phyloP scores from a whole-genome alignment of 1,140 invertebrate genomes.

The Polypedilum pembai region DNA sequence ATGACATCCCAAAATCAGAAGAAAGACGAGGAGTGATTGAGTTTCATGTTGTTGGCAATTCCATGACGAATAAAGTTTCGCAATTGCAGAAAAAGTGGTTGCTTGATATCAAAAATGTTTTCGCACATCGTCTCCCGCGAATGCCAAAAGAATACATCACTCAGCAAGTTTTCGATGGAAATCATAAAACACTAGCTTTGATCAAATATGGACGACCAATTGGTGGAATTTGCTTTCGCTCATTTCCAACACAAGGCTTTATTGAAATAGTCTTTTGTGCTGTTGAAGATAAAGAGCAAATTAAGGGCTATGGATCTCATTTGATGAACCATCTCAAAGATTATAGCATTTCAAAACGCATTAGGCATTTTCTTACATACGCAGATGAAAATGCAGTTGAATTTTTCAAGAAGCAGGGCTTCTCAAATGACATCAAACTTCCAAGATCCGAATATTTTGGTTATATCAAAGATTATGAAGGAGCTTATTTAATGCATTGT shows the following conservation, averaged over 20 bases:
- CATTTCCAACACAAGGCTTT: conserved; percentile 71
- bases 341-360: conserved; percentile 73
- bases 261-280: conserved; percentile 74
- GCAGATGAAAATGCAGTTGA: conserved; percentile 61
- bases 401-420: conserved; percentile 98
- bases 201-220: conserved; percentile 90
- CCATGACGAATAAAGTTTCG: conserved; percentile 73
- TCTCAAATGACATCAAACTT: conserved; percentile 92
- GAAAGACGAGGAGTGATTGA: conserved; percentile 84
- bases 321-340: conserved; percentile 92
- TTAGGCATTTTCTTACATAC: conserved; percentile 80
- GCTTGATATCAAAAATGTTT: conserved; percentile 84
- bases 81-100: conserved; percentile 91
- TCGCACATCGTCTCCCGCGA: conserved; percentile 88
- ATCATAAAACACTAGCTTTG: conserved; percentile 87
- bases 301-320: conserved; percentile 80
- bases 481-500: conserved; percentile 97
- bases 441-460: conserved; percentile 55
- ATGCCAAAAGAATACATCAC: conserved; percentile 99
- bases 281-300: conserved; percentile 92
- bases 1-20: conserved; percentile 84
- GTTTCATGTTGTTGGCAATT: conserved; percentile 91
- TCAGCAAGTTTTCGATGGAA: conserved; percentile 93
- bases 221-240: conserved; percentile 96
- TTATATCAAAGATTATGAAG: conserved; percentile 98